Conservation (phyloP, 1,140 invertebrate species). For the Antheraea pernyi region DNA sequence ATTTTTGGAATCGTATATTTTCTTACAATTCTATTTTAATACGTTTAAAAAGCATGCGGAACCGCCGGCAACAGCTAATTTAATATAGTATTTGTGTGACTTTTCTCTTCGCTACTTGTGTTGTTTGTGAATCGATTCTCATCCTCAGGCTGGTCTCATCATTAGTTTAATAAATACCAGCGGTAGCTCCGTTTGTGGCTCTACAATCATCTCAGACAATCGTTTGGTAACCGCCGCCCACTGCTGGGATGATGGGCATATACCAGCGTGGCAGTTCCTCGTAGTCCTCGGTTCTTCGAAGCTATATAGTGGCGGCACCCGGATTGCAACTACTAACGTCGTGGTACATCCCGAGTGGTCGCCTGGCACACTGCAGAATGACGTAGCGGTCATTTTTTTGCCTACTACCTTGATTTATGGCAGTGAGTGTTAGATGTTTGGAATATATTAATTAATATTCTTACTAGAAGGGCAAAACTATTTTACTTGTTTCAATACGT, state of each 20-base stretch:
- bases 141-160: conserved; percentile 45
- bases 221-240: conserved; percentile 50
- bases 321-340: conserved; percentile 31
- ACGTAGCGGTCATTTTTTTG: conserved; percentile 66
- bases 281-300: conserved; percentile 24
- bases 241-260: conserved; percentile 38
- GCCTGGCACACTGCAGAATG: conserved; percentile 40
- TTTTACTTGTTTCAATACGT: too few relatives aligned
- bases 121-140: neutral
- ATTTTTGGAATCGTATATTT: too few relatives aligned
- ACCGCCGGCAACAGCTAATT: too few relatives aligned
- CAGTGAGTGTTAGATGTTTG: conserved; percentile 26
- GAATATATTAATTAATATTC: neutral
- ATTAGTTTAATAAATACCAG: conserved; percentile 34
- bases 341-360: conserved; percentile 39
- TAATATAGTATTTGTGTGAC: too few relatives aligned
- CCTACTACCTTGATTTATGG: conserved; percentile 45
- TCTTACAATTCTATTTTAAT: too few relatives aligned
- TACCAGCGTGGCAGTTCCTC: conserved; percentile 17
- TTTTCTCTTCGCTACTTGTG: neutral
- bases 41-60: too few relatives aligned
- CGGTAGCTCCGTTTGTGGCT: conserved; percentile 43
- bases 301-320: conserved; percentile 39
- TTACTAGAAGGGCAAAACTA: too few relatives aligned
- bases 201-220: conserved; percentile 39